A percentile compares a stretch with the other conserved stretches of the same genome.
Conservation (phyloP, 2,888 invertebrate genomes). For the Lypha dubia region DNA sequence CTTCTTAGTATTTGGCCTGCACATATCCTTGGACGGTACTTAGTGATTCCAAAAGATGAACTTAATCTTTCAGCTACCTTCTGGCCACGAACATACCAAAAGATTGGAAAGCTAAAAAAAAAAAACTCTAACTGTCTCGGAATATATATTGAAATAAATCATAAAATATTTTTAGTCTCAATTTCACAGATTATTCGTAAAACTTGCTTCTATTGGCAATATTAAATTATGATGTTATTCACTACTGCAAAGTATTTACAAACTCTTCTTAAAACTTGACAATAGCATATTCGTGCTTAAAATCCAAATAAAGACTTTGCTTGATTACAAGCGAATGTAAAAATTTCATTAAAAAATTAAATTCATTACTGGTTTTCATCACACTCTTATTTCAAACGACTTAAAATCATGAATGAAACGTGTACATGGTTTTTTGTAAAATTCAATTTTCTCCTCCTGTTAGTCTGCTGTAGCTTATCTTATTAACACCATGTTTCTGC, state of each 20-base stretch:
- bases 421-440: background rate
- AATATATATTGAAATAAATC: too few species aligned
- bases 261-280: background rate
- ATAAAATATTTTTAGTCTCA: too few species aligned
- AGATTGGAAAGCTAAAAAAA: too few species aligned
- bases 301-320: background rate
- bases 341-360: conserved; percentile 63
- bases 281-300: background rate
- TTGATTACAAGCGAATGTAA: conserved; percentile 62
- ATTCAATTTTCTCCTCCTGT: background rate
- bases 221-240: too few species aligned
- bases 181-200: too few species aligned
- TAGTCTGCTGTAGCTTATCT: conserved; percentile 4
- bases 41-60: too few species aligned
- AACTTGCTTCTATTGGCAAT: too few species aligned
- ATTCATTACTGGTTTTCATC: conserved; percentile 41
- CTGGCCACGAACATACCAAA: too few species aligned
- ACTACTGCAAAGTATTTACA: background rate
- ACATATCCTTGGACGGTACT: too few species aligned
- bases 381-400: conserved; percentile 16
- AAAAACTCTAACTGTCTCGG: too few species aligned
- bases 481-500: background rate
- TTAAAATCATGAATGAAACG: conserved; percentile 19
- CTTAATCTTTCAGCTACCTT: too few species aligned
- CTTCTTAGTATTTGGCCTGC: too few species aligned